phyloP scores from a whole-genome alignment of 2,797 vertebrate species.

The Oryzias dopingdopingensis region DNA sequence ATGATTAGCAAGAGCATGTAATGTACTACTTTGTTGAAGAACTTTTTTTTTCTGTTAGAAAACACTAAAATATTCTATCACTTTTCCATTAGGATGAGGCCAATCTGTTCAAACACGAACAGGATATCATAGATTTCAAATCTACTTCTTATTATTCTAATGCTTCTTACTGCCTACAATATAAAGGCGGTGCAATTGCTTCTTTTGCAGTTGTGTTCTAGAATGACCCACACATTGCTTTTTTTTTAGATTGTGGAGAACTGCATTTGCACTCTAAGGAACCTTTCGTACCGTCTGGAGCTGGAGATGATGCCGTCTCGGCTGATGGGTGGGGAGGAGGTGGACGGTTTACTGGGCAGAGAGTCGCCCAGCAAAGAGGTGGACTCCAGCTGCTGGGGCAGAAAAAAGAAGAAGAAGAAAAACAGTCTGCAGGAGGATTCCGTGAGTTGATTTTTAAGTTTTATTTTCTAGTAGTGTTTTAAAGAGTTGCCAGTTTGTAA shows the following conservation, averaged over 20 bases:
- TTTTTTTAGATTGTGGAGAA: slow-evolving; percentile 93
- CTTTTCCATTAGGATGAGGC: too few species aligned
- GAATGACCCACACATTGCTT: slow-evolving; percentile 6
- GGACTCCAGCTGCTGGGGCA: slow-evolving; percentile 94
- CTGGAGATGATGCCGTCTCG: slow-evolving; percentile 90
- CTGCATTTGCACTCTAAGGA: slow-evolving; percentile 95
- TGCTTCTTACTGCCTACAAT: slow-evolving; percentile 9
- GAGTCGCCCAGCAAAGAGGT: slow-evolving; percentile 91
- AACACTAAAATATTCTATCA: too few species aligned
- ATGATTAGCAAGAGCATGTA: too few species aligned
- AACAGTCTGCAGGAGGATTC: slow-evolving; percentile 87
- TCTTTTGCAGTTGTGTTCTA: slow-evolving; percentile 40
- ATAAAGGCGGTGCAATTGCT: slow-evolving; percentile 9
- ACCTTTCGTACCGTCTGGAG: slow-evolving; percentile 95
- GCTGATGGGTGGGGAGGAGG: slow-evolving; percentile 84
- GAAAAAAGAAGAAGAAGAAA: slow-evolving; percentile 97
- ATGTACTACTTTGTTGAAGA: too few species aligned
- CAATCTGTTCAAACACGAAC: too few species aligned
- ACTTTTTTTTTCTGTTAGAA: too few species aligned
- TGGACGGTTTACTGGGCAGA: slow-evolving; percentile 86
- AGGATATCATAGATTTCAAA: slow-evolving; percentile 26
- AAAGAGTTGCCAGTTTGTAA: background rate
- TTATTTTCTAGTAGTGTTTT: background rate
- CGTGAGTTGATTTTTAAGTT: slow-evolving; percentile 68
- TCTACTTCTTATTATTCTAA: slow-evolving; percentile 43